Evolutionary conservation across 2,113 vertebrate species (phyloP).

Genomic region (Nothoprocta pentlandii): DNA sequence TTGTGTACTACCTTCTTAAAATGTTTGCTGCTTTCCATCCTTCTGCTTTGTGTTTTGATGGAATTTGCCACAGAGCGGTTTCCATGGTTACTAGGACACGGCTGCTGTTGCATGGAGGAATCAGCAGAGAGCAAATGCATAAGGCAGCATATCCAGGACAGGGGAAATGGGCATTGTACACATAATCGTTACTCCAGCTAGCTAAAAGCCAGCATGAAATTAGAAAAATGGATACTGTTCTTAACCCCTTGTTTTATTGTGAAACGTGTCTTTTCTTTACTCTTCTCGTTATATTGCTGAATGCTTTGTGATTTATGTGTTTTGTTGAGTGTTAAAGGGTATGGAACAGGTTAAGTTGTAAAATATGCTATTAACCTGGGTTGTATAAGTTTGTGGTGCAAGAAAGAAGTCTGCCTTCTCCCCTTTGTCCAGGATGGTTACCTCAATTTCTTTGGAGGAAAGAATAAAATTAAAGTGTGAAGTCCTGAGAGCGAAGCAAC

Average conservation of each 20-base stretch:
- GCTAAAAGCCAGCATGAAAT: background rate
- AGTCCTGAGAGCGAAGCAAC: rapidly evolving
- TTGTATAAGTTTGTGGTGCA: background rate
- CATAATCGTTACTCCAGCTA: background rate
- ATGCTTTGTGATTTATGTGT: background rate
- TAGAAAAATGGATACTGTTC: background rate
- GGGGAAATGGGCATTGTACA: constrained; percentile 3
- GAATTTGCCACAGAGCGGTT: constrained; percentile 61
- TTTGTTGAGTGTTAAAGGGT: background rate
- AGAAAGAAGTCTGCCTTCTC: background rate
- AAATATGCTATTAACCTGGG: background rate
- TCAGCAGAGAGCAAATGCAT: constrained; percentile 52
- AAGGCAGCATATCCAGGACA: background rate
- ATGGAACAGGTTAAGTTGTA: background rate
- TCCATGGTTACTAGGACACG: constrained; percentile 50
- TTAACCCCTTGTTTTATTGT: background rate
- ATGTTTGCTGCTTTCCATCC: constrained; percentile 23
- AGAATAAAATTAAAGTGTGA: background rate
- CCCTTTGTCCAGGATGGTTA: background rate
- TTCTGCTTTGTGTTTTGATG: constrained; percentile 34
- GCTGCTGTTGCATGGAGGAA: constrained; percentile 43
- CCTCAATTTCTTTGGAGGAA: background rate
- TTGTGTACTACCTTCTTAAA: background rate
- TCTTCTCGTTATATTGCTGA: background rate
- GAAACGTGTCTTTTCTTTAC: background rate